Conservation (phyloP, 35 echinoderm and acorn worm genomes). For the Acanthaster planci region DNA sequence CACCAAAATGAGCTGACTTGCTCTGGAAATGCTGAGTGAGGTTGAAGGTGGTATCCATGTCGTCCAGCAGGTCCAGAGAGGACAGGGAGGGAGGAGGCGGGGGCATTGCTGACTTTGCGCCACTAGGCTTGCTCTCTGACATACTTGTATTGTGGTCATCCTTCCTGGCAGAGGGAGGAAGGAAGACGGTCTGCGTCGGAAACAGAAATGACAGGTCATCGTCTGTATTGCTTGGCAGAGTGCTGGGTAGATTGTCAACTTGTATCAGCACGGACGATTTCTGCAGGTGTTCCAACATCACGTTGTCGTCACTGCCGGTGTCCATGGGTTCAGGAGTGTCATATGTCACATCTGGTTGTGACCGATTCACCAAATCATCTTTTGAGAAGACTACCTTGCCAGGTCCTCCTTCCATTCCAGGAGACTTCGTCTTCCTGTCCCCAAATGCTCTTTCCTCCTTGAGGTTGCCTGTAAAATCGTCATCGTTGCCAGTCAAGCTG, state of each 20-base stretch:
- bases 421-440: neutral
- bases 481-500: slow-evolving; percentile 30
- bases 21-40: slow-evolving; percentile 30
- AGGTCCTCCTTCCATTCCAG: neutral
- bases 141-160: neutral
- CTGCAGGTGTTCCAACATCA: neutral
- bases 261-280: neutral
- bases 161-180: neutral
- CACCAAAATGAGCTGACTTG: neutral
- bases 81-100: slow-evolving; percentile 76
- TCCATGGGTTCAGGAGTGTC: slow-evolving; percentile 50
- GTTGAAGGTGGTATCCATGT: slow-evolving; percentile 57
- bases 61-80: slow-evolving; percentile 83
- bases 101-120: slow-evolving; percentile 21
- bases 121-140: neutral
- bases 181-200: neutral
- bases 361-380: neutral
- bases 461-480: slow-evolving; percentile 31
- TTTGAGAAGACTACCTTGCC: neutral
- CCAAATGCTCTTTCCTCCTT: neutral
- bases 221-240: slow-evolving; percentile 16
- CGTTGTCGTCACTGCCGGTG: slow-evolving; percentile 22
- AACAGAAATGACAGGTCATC: slow-evolving; percentile 3
- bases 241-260: neutral
- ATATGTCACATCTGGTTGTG: neutral